These are phyloP conservation scores for Torymus texanus DNA, from an alignment of 2,888 invertebrate genomes.

Conservation along the genomic window DNA sequence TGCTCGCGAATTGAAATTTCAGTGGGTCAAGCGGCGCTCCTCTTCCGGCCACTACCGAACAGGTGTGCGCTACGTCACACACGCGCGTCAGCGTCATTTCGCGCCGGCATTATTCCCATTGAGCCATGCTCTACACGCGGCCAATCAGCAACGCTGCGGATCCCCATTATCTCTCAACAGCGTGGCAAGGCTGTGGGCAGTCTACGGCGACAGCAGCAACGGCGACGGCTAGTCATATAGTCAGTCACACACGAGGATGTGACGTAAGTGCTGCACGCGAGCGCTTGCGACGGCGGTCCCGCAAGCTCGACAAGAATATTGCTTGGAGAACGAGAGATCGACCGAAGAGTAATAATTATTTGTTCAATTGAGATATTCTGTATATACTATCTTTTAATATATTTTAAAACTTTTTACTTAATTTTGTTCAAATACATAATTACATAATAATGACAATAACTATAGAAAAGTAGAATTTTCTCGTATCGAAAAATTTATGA, in stretches of 20 bases:
- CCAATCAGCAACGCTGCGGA: neutral
- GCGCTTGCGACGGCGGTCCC: neutral
- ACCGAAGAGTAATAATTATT: too few species aligned
- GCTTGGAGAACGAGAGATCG: too few species aligned
- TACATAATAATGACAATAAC: too few species aligned
- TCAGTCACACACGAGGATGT: conserved; percentile 45
- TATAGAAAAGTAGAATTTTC: too few species aligned
- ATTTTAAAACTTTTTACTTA: too few species aligned
- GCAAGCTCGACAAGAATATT: too few species aligned
- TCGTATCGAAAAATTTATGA: too few species aligned
- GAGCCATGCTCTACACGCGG: conserved; percentile 16
- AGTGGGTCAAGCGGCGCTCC: conserved; percentile 14
- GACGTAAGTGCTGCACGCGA: conserved; percentile 33
- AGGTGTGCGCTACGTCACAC: neutral
- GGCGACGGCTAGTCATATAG: conserved; percentile 3
- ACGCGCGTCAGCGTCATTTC: neutral
- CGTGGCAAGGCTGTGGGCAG: conserved; percentile 22
- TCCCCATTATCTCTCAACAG: conserved; percentile 38
- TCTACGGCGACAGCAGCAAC: neutral
- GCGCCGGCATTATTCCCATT: conserved; percentile 9
- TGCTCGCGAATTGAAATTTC: too few species aligned
- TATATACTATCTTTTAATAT: too few species aligned
- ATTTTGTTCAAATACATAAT: too few species aligned
- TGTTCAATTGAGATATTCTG: too few species aligned
- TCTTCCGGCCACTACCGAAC: conserved; percentile 14